A percentile compares a stretch with the other conserved stretches of the same genome.
phyloP scores from a whole-genome alignment of 2,797 vertebrate genomes.

The Channallabes apus region DNA sequence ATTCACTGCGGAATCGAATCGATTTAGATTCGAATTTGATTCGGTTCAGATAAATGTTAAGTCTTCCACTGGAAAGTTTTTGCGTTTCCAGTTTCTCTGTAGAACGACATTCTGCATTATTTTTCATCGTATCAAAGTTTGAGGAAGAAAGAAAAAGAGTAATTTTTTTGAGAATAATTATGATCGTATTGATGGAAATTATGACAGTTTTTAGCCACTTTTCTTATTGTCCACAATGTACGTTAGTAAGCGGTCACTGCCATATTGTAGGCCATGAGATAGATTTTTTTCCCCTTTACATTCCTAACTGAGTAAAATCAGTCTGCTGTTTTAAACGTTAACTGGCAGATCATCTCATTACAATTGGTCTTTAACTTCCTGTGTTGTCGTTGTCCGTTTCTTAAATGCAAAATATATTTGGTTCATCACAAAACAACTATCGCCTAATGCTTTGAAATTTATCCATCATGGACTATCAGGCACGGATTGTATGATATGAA shows the following conservation, averaged over 20 bases:
- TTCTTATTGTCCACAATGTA: background rate
- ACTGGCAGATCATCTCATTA: background rate
- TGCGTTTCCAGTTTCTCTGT: background rate
- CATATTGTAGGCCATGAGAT: background rate
- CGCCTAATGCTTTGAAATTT: background rate
- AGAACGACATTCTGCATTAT: background rate
- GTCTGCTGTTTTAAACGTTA: background rate
- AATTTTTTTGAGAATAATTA: no score
- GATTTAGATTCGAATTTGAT: background rate
- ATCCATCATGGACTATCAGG: background rate
- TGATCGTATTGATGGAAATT: no score
- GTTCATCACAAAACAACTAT: background rate
- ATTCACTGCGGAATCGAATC: background rate
- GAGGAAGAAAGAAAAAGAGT: background rate
- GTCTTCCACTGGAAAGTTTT: background rate
- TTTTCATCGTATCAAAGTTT: background rate
- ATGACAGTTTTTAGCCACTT: background rate
- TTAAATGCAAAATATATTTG: background rate
- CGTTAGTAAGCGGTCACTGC: background rate
- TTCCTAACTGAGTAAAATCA: background rate
- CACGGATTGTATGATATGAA: no score
- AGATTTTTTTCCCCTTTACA: background rate
- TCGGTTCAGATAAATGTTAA: background rate
- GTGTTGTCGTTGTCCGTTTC: background rate
- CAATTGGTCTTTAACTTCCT: background rate